A percentile compares a stretch with the other conserved stretches of the same genome.
These are phyloP conservation scores for Macheiramphus alcinus DNA, from an alignment of 2,113 vertebrate genomes.

Conservation along the genomic window DNA sequence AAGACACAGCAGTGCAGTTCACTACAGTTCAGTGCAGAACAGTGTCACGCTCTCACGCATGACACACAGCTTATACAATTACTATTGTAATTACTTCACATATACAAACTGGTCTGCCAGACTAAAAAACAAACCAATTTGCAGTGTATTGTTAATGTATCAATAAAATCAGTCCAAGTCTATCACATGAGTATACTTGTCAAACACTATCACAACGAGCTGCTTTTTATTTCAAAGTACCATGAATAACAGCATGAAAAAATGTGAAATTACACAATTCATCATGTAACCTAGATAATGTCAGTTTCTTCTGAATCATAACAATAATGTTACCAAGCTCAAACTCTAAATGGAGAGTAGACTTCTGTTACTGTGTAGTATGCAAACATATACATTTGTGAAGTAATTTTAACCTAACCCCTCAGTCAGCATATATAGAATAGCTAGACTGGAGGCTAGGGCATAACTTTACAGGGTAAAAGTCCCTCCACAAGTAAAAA, in stretches of 20 bases:
- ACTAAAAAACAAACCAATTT: not conserved
- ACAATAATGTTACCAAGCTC: not conserved
- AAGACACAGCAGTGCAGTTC: not conserved
- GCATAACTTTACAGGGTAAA: not conserved
- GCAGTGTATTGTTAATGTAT: not conserved
- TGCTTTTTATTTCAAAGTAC: not conserved
- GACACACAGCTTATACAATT: not conserved
- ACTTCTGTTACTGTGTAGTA: not conserved
- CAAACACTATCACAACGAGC: not conserved
- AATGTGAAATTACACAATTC: not conserved
- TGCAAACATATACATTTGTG: not conserved
- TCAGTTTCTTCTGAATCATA: not conserved
- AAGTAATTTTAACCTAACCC: not conserved
- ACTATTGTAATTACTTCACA: not conserved
- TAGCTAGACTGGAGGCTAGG: not conserved
- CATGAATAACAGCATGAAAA: not conserved
- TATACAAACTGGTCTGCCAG: not conserved
- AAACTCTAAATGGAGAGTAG: not conserved
- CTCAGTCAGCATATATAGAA: not conserved
- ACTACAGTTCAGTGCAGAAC: too few species aligned
- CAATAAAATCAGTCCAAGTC: not conserved
- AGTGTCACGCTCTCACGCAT: not conserved
- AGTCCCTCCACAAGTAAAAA: not conserved
- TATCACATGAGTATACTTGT: not conserved
- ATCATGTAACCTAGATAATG: not conserved